Conservation (phyloP, 2,888 invertebrate species). For the Stenodera caucasica region DNA sequence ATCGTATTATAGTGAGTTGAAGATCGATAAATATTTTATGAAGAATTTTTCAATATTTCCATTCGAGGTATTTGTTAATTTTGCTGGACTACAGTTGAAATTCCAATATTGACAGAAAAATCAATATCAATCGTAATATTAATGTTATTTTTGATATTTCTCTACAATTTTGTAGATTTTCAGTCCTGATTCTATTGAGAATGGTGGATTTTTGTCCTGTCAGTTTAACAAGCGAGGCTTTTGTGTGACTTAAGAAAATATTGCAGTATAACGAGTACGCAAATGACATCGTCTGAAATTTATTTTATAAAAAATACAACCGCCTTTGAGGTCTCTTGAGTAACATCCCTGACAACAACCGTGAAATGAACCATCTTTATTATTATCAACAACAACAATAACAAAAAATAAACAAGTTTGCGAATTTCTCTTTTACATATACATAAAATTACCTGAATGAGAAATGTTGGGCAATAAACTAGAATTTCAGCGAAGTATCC, state of each 20-base stretch:
- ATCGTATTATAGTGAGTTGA: neutral
- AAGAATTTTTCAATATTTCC: neutral
- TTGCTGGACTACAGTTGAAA: too few species aligned
- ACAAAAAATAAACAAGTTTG: neutral
- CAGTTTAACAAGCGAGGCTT: neutral
- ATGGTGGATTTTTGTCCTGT: too few species aligned
- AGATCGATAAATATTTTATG: neutral
- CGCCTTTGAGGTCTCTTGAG: conserved; percentile 2
- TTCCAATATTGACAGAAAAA: too few species aligned
- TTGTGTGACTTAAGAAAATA: neutral
- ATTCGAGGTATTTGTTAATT: too few species aligned
- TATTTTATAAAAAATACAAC: conserved; percentile 3
- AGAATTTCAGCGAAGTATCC: neutral
- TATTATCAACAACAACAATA: neutral
- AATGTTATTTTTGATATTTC: too few species aligned
- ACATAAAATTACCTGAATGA: neutral
- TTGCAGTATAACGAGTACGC: conserved; percentile 8
- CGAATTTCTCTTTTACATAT: neutral
- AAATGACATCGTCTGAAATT: conserved; percentile 3
- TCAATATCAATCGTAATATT: too few species aligned
- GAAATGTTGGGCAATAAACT: neutral
- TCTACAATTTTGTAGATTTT: too few species aligned
- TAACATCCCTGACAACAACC: conserved; percentile 2
- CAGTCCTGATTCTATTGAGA: too few species aligned
- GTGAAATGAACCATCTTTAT: conserved; percentile 6